Evolutionary conservation across 2,113 vertebrate species (phyloP).

Genomic region (Polyodon spathula): DNA sequence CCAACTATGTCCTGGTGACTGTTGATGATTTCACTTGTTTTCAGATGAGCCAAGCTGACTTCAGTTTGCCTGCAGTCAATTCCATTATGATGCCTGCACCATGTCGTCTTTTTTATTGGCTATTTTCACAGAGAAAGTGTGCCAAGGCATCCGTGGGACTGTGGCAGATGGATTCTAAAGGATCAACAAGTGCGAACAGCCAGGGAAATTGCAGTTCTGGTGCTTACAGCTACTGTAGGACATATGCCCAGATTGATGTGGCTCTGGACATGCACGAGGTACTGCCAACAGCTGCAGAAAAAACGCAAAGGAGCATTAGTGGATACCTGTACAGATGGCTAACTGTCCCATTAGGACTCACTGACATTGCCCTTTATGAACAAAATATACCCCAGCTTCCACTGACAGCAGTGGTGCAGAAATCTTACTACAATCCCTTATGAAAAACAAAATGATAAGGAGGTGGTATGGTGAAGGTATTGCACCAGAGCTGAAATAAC

Average conservation of each 20-base stretch:
- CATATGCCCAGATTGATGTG: not conserved
- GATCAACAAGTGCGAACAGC: conserved; percentile 30
- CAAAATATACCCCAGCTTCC: conserved; percentile 19
- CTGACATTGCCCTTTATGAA: conserved; percentile 38
- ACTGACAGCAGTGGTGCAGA: conserved; percentile 2
- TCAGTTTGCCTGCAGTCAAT: conserved; percentile 4
- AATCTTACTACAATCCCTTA: too few relatives aligned
- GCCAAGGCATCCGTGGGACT: conserved; percentile 19
- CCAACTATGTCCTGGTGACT: too few relatives aligned
- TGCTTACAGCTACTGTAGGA: not conserved
- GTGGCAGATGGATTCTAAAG: conserved; percentile 26
- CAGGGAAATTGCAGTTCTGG: conserved; percentile 13
- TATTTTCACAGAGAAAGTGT: conserved; percentile 5
- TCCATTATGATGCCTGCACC: conserved; percentile 1
- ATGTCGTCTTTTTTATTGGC: conserved; percentile 1
- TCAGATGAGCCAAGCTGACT: conserved; percentile 4
- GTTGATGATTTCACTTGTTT: not conserved
- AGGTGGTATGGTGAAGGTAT: too few relatives aligned
- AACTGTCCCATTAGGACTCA: conserved; percentile 36
- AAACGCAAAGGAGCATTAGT: conserved; percentile 21
- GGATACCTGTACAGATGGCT: conserved; percentile 57
- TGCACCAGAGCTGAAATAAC: too few relatives aligned
- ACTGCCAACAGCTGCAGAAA: not conserved
- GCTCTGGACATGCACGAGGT: not conserved
- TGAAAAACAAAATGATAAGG: too few relatives aligned